Evolutionary conservation across 2,797 vertebrate genomes (phyloP), one percentile per base, ranked within the genome.

Genomic region (Chelon labrosus): DNA sequence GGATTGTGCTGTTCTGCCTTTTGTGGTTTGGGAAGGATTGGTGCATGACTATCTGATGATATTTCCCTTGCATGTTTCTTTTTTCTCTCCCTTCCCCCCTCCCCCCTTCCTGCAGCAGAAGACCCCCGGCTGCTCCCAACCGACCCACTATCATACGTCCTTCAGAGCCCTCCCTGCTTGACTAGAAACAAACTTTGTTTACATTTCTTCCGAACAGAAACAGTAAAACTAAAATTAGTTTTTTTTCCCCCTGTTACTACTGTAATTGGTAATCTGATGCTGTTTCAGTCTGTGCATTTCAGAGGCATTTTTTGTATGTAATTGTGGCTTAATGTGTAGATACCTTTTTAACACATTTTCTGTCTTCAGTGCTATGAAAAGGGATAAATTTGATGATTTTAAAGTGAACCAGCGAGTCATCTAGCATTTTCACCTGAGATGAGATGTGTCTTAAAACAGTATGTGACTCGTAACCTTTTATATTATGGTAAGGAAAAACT

Each of bases 61-160:
- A 39, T 84, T 70, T 80, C 10, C 77, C 76, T 61, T 65, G 86
- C 87, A 91, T 88, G 87, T 88, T 63, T 67, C 65, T 49, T 46
- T 46, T 52, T 62, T n/a, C 62, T 55, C 64, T 19, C 42, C 61
- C 41, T 54, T 25, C n/a, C 0, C 22, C 50, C 52, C 53, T 59
- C 52, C 31, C 88, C 67, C 91, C 91, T 94, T 90, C 81, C 77
- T 93, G 67, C 94, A 96, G 96, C 95, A 96, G 97, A 93, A 96
- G 96, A 94, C 96, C 97, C 77, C 97, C 97, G 3, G 95, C 96
- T 39, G 96, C 97, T 38, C 97, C 97, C 49, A 96, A 89, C 94
- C 93, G 97, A 70, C 97, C 97, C 81, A 97, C 96, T 85, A 94
- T 97, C 89, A 96, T 97, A 87, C 96, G 97, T 73, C 94, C 97